Conservation (phyloP, 2,797 vertebrate species). For the Muraenolepis orangiensis region DNA sequence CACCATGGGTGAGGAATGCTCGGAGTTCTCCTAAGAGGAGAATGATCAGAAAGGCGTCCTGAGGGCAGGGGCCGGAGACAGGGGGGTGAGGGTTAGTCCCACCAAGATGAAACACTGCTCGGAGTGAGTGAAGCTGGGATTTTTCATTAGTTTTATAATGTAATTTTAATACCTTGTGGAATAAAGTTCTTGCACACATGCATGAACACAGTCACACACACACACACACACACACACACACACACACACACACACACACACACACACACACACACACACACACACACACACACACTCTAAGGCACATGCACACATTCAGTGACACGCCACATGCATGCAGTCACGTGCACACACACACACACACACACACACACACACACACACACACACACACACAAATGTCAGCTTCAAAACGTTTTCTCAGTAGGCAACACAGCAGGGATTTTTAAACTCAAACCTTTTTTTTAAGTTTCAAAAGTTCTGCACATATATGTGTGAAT, state of each 20-base stretch:
- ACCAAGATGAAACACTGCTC: no score
- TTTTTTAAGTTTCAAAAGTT: slow-evolving; percentile 31
- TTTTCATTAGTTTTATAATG: neutral
- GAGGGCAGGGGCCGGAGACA: no score
- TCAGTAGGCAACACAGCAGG: slow-evolving; percentile 46
- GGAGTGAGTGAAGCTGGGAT: neutral
- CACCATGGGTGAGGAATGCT: no score
- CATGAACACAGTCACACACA: neutral
- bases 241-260: neutral
- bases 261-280: neutral
- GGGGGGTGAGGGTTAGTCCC: no score
- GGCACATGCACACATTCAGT: neutral
- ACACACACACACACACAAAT: slow-evolving; percentile 4
- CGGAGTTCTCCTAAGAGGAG: no score
- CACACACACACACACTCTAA: slow-evolving; percentile 9
- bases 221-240: neutral
- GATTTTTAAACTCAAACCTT: slow-evolving; percentile 53
- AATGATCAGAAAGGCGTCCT: no score
- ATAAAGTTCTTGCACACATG: neutral
- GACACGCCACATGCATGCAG: neutral
- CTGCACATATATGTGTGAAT: neutral
- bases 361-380: slow-evolving; percentile 1
- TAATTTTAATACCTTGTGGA: neutral
- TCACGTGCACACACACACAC: neutral
- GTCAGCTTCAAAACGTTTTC: slow-evolving; percentile 51